A percentile compares a stretch with the other conserved stretches of the same genome.
These are phyloP conservation scores for Pristionchus entomophagus DNA, from an alignment of 2,888 invertebrate genomes.

Conservation along the genomic window DNA sequence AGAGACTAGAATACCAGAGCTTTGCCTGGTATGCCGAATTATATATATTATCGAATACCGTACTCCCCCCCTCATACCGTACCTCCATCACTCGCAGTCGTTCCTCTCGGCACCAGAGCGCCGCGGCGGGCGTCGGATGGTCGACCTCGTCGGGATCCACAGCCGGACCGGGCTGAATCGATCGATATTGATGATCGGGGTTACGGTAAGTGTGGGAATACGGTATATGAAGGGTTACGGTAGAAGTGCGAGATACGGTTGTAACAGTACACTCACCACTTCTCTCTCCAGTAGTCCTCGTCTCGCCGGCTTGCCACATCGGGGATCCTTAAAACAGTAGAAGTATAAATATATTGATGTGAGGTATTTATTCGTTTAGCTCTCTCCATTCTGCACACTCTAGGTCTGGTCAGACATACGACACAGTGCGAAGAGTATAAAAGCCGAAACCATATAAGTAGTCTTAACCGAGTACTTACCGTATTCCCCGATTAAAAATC, in stretches of 20 bases:
- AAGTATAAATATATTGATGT: no score
- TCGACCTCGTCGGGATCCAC: constrained; percentile 25
- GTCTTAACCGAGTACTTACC: no score
- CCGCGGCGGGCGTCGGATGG: constrained; percentile 13
- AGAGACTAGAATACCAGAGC: no score
- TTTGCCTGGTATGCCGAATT: no score
- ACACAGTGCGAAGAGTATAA: no score
- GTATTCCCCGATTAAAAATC: no score
- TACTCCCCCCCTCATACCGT: not conserved
- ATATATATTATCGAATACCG: not conserved
- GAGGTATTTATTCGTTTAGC: no score
- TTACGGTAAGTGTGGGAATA: not conserved
- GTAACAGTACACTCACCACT: not conserved
- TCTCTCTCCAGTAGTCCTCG: constrained; percentile 14
- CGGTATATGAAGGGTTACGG: not conserved
- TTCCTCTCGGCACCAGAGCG: constrained; percentile 22
- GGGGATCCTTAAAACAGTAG: not conserved
- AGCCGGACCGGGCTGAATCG: not conserved
- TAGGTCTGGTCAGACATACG: no score
- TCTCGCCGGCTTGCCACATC: constrained; percentile 14
- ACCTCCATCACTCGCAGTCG: constrained; percentile 31
- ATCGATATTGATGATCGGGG: not conserved
- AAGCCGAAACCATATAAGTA: no score
- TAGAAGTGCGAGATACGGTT: not conserved
- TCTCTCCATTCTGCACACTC: no score